phyloP scores from a whole-genome alignment of 2,113 vertebrate genomes.

The Colius striatus region DNA sequence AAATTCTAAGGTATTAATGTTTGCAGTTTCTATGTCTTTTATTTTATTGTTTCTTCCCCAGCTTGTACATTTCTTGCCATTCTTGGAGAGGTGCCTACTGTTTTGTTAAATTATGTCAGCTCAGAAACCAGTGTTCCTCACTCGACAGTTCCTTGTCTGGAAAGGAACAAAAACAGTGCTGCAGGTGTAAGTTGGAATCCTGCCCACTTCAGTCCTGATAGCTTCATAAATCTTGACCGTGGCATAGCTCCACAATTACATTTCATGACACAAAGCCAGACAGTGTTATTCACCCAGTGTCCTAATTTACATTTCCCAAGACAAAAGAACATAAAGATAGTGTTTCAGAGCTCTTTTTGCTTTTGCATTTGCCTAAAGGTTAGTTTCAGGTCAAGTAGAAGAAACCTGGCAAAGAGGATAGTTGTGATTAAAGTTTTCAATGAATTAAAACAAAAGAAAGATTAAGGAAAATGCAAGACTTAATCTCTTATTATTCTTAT shows the following conservation, averaged over 20 bases:
- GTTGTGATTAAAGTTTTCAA: slow-evolving; percentile 64
- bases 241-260: slow-evolving; percentile 55
- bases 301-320: slow-evolving; percentile 75
- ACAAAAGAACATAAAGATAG: slow-evolving; percentile 73
- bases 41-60: not conserved
- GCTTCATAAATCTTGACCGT: slow-evolving; percentile 78
- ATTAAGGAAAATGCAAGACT: slow-evolving; percentile 56
- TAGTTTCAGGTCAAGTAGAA: slow-evolving; percentile 71
- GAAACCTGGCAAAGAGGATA: slow-evolving; percentile 58
- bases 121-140: slow-evolving; percentile 3
- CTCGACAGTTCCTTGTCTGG: not conserved
- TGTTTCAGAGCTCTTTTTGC: slow-evolving; percentile 68
- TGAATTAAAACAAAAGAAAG: slow-evolving; percentile 69
- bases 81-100: not conserved
- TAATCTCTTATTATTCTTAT: slow-evolving; percentile 61
- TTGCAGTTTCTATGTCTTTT: not conserved
- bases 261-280: slow-evolving; percentile 76
- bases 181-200: slow-evolving; percentile 71
- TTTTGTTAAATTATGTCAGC: slow-evolving; percentile 14
- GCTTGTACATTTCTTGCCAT: not conserved
- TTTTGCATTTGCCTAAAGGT: slow-evolving; percentile 65
- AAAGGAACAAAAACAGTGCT: slow-evolving; percentile 13
- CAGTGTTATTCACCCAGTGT: slow-evolving; percentile 69
- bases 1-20: not conserved
- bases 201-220: slow-evolving; percentile 65